Conservation (phyloP, 2,888 invertebrate species). For the Ethmia dodecea region DNA sequence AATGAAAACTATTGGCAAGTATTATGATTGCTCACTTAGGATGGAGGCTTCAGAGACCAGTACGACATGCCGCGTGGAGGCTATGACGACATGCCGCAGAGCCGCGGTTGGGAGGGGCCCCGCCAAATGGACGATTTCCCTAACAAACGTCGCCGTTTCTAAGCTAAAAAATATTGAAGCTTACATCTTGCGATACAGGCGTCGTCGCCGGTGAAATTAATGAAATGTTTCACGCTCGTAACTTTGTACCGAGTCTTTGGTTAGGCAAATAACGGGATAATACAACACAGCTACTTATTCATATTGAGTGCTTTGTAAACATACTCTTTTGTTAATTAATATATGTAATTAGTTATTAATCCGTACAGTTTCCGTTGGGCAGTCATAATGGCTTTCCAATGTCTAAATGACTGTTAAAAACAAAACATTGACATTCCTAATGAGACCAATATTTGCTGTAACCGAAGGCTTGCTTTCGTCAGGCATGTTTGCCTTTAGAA, state of each 20-base stretch:
- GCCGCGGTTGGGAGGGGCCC: constrained; percentile 76
- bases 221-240: not conserved
- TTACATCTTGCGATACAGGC: not conserved
- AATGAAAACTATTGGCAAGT: constrained; percentile 60
- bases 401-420: too few species aligned
- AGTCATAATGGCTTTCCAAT: too few species aligned
- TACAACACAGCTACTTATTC: too few species aligned
- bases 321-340: too few species aligned
- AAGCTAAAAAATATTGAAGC: constrained; percentile 27
- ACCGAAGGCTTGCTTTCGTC: constrained; percentile 20
- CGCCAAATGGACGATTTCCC: constrained; percentile 80
- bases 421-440: too few species aligned
- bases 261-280: constrained; percentile 25
- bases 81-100: constrained; percentile 69
- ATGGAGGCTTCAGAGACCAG: constrained; percentile 75
- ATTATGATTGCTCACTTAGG: constrained; percentile 73
- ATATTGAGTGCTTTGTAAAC: too few species aligned
- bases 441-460: constrained; percentile 23
- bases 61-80: constrained; percentile 68
- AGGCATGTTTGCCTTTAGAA: not conserved
- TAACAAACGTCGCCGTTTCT: constrained; percentile 81
- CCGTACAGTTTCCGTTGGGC: too few species aligned
- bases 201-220: constrained; percentile 3
- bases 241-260: constrained; percentile 22
- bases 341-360: too few species aligned